These are phyloP conservation scores for Pelodiscus sinensis DNA, from an alignment of 2,113 vertebrate species.

Conservation along the genomic window DNA sequence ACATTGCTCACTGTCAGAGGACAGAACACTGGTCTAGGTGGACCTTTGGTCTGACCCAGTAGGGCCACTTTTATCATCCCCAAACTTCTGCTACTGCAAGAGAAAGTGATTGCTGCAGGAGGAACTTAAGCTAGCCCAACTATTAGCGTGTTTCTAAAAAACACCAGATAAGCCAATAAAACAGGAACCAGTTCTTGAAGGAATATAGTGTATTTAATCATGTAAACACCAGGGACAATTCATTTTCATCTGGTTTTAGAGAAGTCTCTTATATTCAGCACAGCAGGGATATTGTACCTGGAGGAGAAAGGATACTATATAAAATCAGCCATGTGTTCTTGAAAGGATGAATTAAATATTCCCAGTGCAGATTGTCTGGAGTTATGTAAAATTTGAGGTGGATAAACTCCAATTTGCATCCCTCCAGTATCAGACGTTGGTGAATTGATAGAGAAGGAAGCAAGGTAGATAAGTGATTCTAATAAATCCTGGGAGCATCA, in stretches of 20 bases:
- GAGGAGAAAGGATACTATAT: not conserved
- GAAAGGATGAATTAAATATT: not conserved
- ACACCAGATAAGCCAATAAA: not conserved
- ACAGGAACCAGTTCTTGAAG: not conserved
- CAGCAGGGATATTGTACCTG: not conserved
- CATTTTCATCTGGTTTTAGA: not conserved
- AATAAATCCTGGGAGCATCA: not conserved
- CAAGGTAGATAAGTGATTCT: not conserved
- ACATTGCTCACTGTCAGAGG: too few species aligned
- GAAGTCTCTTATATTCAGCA: fast-evolving
- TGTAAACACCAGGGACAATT: not conserved
- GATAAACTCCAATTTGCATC: not conserved
- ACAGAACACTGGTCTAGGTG: too few species aligned
- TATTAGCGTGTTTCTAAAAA: fast-evolving
- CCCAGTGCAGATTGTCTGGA: not conserved
- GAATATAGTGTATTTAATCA: too few species aligned
- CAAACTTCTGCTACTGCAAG: fast-evolving
- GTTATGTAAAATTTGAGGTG: not conserved
- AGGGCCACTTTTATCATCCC: too few species aligned
- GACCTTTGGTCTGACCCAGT: too few species aligned
- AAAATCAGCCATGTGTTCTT: fast-evolving
- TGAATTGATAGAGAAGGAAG: not conserved
- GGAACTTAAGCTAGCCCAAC: not conserved
- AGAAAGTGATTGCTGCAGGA: fast-evolving
- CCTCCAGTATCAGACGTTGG: not conserved